Base-by-base conservation (phyloP, 2,888 invertebrate genomes). In the Lasioglossum marginatum region DNA sequence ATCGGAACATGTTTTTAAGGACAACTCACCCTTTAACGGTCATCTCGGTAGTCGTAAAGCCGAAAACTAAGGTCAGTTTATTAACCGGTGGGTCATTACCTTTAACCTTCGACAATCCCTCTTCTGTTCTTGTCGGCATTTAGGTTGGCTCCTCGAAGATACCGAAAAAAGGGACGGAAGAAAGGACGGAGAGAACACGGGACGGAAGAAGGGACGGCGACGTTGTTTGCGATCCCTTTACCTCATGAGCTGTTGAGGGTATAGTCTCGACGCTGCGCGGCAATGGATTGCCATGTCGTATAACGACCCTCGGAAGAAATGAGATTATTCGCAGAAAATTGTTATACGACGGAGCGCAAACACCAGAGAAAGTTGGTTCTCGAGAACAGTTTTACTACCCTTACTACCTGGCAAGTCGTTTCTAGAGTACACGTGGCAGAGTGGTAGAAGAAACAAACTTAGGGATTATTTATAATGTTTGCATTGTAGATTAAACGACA, bases 281-380 rank as follows among this genome's bases (percentile, higher is more conserved):
- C 77, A 79, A 81, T 78, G 77, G 45, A 83, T 83, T 86, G 83
- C 68, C 78, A 40, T 52, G 75, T 81, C 78, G 76, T 83, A 87
- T 86, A 87, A 81, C 87, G 74, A 75, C 83, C 81, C 66, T 83
- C 68, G n/a, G 40, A 52, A 77, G 80, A 84, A 81, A 88, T 81
- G 77, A 88, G 77, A 88, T 88, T 88, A 87, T 71, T 86, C 80
- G 63, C 66, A 83, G 82, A 76, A 84, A 88, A 86, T 74, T 78
- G 81, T 80, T 80, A 77, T 52, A 60, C 37, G 12, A 27, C 14
- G 66, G 45, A 72, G 71, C 14, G 57, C 27, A 83, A 84, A 82
- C 78, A 82, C 34, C 43, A 66, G 77, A 48, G 80, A 82, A 82
- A 83, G 60, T 83, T 68, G 73, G 71, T 45, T 23, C 8, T 14